Conservation (phyloP, 1,140 invertebrate genomes). For the Leucophenga varia region DNA sequence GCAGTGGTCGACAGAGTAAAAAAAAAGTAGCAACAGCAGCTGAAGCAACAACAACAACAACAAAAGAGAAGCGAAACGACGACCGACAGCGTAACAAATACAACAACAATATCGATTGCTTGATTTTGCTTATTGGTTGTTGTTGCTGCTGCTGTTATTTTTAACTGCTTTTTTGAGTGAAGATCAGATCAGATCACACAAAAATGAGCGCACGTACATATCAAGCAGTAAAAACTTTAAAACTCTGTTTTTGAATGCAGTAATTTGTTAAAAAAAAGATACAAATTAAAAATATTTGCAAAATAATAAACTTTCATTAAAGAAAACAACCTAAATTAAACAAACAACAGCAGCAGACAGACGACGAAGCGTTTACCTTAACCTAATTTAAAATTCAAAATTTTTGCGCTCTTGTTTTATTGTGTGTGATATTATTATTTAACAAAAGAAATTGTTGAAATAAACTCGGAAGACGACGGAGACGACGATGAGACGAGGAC, state of each 20-base stretch:
- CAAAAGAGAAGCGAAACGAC: slow-evolving; percentile 20
- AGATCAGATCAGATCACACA: too few species aligned
- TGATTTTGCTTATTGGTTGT: slow-evolving; percentile 27
- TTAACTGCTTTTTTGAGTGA: too few species aligned
- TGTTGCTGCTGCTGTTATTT: too few species aligned
- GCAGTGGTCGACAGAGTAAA: slow-evolving; percentile 22
- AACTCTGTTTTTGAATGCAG: too few species aligned
- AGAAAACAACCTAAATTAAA: too few species aligned
- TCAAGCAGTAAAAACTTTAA: too few species aligned
- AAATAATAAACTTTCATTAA: too few species aligned
- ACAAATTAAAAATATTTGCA: too few species aligned
- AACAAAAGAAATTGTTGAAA: slow-evolving; percentile 50
- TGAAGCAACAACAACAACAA: slow-evolving; percentile 7
- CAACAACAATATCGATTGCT: slow-evolving; percentile 30
- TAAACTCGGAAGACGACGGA: slow-evolving; percentile 20
- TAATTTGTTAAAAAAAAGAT: too few species aligned
- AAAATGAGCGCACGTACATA: too few species aligned
- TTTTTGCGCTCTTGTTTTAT: too few species aligned
- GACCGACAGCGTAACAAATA: slow-evolving; percentile 23
- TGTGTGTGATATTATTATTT: slow-evolving; percentile 45
- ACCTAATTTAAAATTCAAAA: slow-evolving; percentile 51
- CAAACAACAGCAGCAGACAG: slow-evolving; percentile 8
- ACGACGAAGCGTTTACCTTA: slow-evolving; percentile 46
- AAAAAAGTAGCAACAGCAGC: too few species aligned
- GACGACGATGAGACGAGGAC: slow-evolving; percentile 12